phyloP scores from a whole-genome alignment of 2,113 vertebrate species.

The Ciconia maguari region DNA sequence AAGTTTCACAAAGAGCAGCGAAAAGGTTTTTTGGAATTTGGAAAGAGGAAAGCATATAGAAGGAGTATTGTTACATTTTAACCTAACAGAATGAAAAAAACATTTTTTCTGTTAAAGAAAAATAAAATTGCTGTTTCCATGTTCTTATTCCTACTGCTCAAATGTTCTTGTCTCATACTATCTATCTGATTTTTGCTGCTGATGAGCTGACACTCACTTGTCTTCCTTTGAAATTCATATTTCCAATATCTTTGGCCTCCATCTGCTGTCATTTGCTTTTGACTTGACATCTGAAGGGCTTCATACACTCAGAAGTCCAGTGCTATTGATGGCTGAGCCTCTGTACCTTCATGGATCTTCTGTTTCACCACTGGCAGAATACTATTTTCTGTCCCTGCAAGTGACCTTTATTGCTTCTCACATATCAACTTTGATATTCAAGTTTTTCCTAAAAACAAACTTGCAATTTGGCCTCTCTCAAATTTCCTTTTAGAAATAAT shows the following conservation, averaged over 20 bases:
- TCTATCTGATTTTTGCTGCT: not conserved
- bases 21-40: not conserved
- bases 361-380: not conserved
- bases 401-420: not conserved
- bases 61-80: not conserved
- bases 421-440: not conserved
- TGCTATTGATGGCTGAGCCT: not conserved
- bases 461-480: not conserved
- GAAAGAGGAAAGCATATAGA: not conserved
- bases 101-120: not conserved
- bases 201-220: not conserved
- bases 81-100: not conserved
- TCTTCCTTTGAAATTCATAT: constrained; percentile 6
- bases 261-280: constrained; percentile 12
- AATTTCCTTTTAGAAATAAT: not conserved
- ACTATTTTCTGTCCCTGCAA: not conserved
- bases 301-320: not conserved
- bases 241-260: not conserved
- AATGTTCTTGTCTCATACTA: not conserved
- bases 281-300: not conserved
- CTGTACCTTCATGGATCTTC: not conserved
- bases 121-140: not conserved
- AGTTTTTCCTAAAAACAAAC: not conserved
- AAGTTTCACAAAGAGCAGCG: not conserved
- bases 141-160: not conserved